Evolutionary conservation across 2,113 vertebrate species (phyloP).

Genomic region (Channa maculata): DNA sequence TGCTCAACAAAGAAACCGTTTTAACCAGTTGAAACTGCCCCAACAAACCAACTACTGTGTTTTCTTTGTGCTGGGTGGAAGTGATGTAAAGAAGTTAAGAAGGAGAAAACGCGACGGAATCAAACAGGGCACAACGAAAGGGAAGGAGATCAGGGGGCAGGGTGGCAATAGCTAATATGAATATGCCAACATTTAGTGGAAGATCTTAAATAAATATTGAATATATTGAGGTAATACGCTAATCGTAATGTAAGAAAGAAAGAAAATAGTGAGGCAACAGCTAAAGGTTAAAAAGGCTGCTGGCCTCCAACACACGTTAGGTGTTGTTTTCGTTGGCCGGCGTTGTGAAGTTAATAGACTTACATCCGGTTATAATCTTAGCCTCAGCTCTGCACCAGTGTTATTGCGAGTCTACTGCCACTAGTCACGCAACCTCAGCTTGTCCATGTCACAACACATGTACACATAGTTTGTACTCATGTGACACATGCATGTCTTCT

Average conservation of each 20-base stretch:
- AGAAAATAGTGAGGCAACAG: background rate
- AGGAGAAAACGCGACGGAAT: background rate
- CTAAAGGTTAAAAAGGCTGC: constrained; percentile 17
- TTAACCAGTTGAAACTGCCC: background rate
- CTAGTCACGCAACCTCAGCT: constrained; percentile 44
- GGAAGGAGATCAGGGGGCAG: background rate
- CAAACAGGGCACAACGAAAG: background rate
- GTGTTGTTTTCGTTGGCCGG: constrained; percentile 34
- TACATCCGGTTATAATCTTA: constrained; percentile 47
- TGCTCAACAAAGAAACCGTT: constrained; percentile 21
- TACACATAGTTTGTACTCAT: too few species aligned
- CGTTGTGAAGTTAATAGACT: constrained; percentile 62
- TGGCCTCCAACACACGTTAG: background rate
- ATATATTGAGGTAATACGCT: too few species aligned
- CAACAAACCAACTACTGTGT: constrained; percentile 28
- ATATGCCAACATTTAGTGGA: background rate
- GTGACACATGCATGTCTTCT: background rate
- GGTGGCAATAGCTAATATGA: background rate
- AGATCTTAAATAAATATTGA: background rate
- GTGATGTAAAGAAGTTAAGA: constrained; percentile 5
- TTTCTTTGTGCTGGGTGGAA: constrained; percentile 14
- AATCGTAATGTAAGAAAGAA: background rate
- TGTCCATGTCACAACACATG: background rate
- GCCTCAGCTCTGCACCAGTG: constrained; percentile 24
- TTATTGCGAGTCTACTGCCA: background rate